Evolutionary conservation across 2,888 invertebrate genomes (phyloP), one percentile per base, ranked within the genome.

Genomic region (Celastrina argiolus): DNA sequence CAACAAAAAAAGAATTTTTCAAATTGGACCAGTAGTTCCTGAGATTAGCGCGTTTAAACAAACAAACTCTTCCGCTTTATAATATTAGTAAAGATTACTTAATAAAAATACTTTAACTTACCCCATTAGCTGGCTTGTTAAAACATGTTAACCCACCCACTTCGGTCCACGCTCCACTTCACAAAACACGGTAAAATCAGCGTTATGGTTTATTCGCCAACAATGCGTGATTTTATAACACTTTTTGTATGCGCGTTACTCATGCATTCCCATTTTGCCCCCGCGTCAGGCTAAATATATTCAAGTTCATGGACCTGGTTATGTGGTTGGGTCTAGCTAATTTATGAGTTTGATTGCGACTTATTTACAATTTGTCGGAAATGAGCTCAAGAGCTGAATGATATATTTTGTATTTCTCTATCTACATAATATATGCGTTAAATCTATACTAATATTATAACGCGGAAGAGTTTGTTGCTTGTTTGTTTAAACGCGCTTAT

Each of bases 261-360:
- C 72, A 70, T 70, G 68, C 72, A 66, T 66, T 70, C 70, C 71
- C 69, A 69, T 73, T 72, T 67, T 71, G 59, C 66, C 65, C 67
- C 70, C 69, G 74, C 71, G 71, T 69, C 69, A 69, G 69, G 77
- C 77, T 83, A 80, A 81, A 80, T 79, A 82, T 83, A 82, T 73
- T 75, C 82, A 87, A 87, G 86, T 87, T 87, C 87, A 85, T 74
- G 80, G 81, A 87, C 84, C 84, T 82, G 75, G 74, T 81, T 82
- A 77, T 77, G 76, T 75, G 79, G 76, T 76, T 76, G 74, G 71
- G 82, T 82, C 81, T 82, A 80, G 74, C 75, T 76, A 58, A 56
- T 45, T 67, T 61, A 65, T 65, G 63, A 39, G 59, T 39, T 63
- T 41, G 41, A 56, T 61, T 56, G 51, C 22, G 36, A 51, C 67